Conservation (phyloP, 2,113 vertebrate species). For the Irena cyanogastra region DNA sequence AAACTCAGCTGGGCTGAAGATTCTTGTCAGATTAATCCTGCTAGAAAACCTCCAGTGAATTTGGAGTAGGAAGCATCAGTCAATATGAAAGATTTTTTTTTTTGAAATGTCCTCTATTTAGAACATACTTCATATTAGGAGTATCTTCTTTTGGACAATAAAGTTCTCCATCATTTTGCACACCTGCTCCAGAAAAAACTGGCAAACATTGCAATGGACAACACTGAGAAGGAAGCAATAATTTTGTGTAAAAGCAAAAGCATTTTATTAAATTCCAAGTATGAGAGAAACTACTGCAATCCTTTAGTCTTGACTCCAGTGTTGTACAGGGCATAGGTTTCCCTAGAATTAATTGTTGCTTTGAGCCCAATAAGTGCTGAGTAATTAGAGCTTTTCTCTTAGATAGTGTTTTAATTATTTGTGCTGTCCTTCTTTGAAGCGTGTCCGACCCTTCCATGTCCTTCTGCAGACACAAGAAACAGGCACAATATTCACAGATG, state of each 20-base stretch:
- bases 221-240: not conserved
- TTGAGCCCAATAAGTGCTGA: not conserved
- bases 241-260: not conserved
- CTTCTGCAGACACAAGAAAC: not conserved
- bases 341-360: not conserved
- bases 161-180: not conserved
- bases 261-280: not conserved
- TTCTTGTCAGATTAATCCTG: not conserved
- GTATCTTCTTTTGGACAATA: not conserved
- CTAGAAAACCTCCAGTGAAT: not conserved
- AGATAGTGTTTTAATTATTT: not conserved
- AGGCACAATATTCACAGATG: not conserved
- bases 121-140: not conserved
- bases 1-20: not conserved
- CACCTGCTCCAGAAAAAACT: not conserved
- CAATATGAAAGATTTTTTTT: not conserved
- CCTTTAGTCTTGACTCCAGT: not conserved
- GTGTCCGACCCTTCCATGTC: accelerated
- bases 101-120: not conserved
- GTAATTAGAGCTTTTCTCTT: not conserved
- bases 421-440: not conserved
- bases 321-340: not conserved
- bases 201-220: not conserved
- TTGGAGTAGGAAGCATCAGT: not conserved
- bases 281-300: not conserved